Conservation (phyloP, 2,113 vertebrate species). For the Hippocampus guttulatus region DNA sequence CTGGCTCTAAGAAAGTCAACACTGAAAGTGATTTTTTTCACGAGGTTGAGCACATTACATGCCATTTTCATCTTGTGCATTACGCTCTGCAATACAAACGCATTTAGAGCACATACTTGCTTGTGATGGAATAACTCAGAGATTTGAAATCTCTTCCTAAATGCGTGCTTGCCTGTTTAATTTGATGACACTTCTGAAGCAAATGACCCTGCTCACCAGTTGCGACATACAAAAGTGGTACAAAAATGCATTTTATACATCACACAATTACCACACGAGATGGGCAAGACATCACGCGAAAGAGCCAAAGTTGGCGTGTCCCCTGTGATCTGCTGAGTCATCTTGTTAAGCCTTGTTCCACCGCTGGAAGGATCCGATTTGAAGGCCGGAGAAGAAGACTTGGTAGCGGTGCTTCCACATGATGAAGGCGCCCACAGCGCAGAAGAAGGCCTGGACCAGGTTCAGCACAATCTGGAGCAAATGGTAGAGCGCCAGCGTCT, state of each 20-base stretch:
- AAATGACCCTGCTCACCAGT: not conserved
- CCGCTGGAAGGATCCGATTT: slow-evolving; percentile 66
- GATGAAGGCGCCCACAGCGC: slow-evolving; percentile 80
- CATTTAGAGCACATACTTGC: not conserved
- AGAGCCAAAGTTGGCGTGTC: slow-evolving; percentile 27
- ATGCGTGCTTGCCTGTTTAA: not conserved
- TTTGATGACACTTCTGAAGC: not conserved
- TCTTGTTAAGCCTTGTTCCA: slow-evolving; percentile 76
- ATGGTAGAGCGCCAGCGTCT: slow-evolving; percentile 78
- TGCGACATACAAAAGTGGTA: slow-evolving; percentile 42
- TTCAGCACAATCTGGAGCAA: slow-evolving; percentile 88
- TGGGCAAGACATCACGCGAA: slow-evolving; percentile 10
- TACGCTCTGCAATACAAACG: not conserved
- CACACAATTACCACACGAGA: slow-evolving; percentile 33
- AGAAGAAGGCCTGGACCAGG: slow-evolving; percentile 78
- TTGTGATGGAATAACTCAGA: not conserved
- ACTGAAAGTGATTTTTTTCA: not conserved
- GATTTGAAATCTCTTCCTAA: not conserved
- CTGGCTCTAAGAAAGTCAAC: not conserved
- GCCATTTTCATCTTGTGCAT: not conserved
- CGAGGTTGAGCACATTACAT: not conserved
- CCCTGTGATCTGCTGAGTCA: not conserved
- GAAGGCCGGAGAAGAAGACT: slow-evolving; percentile 85
- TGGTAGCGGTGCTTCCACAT: slow-evolving; percentile 98
- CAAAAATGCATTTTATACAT: slow-evolving; percentile 36